Conservation (phyloP, 2,888 invertebrate genomes). For the Drosophila merina region DNA sequence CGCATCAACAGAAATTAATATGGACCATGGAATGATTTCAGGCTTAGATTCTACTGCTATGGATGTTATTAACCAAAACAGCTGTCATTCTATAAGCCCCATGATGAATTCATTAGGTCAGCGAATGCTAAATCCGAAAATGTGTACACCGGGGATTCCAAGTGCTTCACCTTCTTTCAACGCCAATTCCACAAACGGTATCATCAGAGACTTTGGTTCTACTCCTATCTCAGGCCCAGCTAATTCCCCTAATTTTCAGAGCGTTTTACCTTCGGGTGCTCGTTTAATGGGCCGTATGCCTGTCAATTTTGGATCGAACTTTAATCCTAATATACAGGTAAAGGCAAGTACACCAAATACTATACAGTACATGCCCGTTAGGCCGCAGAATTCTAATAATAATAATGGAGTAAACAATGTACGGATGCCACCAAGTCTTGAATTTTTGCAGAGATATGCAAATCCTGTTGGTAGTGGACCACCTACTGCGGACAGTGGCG, state of each 20-base stretch:
- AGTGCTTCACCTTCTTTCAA: constrained; percentile 53
- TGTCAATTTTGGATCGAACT: constrained; percentile 86
- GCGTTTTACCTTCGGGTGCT: constrained; percentile 80
- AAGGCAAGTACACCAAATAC: constrained; percentile 99
- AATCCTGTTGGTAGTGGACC: constrained; percentile 85
- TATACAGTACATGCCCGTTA: constrained; percentile 97
- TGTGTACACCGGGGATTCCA: constrained; percentile 84
- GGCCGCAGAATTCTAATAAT: constrained; percentile 89
- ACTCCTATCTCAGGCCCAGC: constrained; percentile 36
- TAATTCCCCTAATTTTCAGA: constrained; percentile 78
- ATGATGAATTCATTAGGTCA: constrained; percentile 85
- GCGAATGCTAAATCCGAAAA: constrained; percentile 88
- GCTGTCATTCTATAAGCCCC: constrained; percentile 72
- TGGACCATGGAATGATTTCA: constrained; percentile 75
- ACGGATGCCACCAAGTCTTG: constrained; percentile 93
- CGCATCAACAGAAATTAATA: constrained; percentile 66
- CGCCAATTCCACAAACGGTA: constrained; percentile 51
- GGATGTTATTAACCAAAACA: constrained; percentile 77
- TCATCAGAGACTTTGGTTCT: constrained; percentile 54
- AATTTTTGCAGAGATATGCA: constrained; percentile 94
- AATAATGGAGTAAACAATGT: constrained; percentile 86
- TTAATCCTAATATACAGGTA: constrained; percentile 92
- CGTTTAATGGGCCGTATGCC: constrained; percentile 88
- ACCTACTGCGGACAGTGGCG: constrained; percentile 12
- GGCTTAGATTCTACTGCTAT: constrained; percentile 82